Evolutionary conservation across 2,113 vertebrate genomes (phyloP), one percentile per base, ranked within the genome.

Genomic region (Tenrec ecaudatus): DNA sequence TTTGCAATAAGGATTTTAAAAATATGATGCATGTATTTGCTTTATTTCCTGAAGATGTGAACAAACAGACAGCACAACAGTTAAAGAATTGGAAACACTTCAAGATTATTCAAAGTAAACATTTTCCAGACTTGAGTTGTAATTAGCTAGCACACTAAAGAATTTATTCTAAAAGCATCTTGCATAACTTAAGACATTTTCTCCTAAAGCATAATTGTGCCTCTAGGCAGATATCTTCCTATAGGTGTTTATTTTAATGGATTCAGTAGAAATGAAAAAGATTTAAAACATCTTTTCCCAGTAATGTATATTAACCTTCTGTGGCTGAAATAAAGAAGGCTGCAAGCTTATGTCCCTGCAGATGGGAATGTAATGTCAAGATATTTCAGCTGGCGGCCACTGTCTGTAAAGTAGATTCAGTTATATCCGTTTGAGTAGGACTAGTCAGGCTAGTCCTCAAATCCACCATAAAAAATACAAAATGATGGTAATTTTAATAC

Each of bases 81-180:
- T 53, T 86, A 95, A 95, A 62, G 22, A 79, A 73, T 23, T 96
- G 96, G 84, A 73, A 75, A 86, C 86, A 29, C 20, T 95, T 88
- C 91, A 94, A 86, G 12, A 77, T 60, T 57, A 82, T 92, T 76
- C 17, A 43, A 85, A 88, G 77, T 60, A 94, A 89, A 90, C 69
- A 77, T 36, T 87, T 93, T 3, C 43, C 14, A 84, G 77, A 71
- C 47, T 40, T 90, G 47, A 23, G 19, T 86, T 96, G 40, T 83
- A 96, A 94, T 96, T 94, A 96, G 82, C 38, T 88, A 90, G 82
- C 76, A 95, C 79, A 77, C 69, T 87, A 58, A 94, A 97, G 33
- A 89, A 89, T 80, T 94, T n/a, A 58, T 91, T 92, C 60, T 71
- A 82, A 90, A 79, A 92, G 57, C 57, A 71, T 90, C 69, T 92